Percentiles rank a stretch among this genome's conserved stretches.
These are phyloP conservation scores for Rhopalosiphum maidis DNA, from an alignment of 1,140 invertebrate species.

Conservation along the genomic window DNA sequence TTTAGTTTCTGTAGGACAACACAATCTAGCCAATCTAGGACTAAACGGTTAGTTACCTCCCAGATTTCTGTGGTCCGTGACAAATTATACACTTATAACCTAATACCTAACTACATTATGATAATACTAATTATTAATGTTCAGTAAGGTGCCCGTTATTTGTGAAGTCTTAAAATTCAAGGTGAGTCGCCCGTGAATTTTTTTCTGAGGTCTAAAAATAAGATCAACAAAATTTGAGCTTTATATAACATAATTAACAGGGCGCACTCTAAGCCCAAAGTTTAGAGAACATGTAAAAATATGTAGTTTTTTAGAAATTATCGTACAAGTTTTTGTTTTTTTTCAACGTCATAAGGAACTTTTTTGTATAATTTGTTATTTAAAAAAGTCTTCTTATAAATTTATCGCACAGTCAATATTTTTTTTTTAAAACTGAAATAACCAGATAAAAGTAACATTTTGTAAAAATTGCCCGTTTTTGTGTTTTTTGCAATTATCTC, in stretches of 20 bases:
- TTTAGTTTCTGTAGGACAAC: no score
- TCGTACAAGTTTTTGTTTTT: neutral
- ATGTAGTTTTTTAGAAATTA: neutral
- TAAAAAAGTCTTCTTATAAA: slow-evolving; percentile 15
- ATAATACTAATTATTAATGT: no score
- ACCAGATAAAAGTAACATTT: neutral
- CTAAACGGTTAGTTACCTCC: no score
- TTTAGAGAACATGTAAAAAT: no score
- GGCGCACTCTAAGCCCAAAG: neutral
- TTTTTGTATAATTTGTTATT: slow-evolving; percentile 13
- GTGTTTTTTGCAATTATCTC: neutral
- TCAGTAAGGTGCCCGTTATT: no score
- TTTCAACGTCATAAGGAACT: neutral
- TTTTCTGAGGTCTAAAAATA: no score
- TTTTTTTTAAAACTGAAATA: neutral
- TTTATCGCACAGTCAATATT: neutral
- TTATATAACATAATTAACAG: neutral
- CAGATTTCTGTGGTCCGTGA: no score
- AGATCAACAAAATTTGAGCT: neutral
- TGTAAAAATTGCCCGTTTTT: slow-evolving; percentile 1
- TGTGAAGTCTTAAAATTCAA: no score
- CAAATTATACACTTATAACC: no score
- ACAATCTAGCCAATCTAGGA: no score
- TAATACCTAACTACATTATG: no score
- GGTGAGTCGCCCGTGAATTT: no score